These are phyloP conservation scores for Zingel zingel DNA, from an alignment of 2,113 vertebrate species.

Conservation along the genomic window DNA sequence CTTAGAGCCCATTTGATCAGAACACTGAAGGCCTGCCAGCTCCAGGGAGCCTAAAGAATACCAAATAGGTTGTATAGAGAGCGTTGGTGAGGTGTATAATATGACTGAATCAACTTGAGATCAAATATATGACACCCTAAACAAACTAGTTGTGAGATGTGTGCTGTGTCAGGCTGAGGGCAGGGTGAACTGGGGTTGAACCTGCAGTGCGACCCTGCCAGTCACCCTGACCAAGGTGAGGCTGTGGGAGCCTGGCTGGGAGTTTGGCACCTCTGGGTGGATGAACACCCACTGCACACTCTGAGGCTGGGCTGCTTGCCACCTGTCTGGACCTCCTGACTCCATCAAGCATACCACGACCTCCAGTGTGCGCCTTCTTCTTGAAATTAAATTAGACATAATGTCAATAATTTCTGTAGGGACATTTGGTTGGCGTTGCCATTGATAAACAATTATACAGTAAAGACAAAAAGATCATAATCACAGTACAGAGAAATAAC, in stretches of 20 bases:
- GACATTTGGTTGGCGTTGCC: not conserved
- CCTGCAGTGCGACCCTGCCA: slow-evolving; percentile 52
- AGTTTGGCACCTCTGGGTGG: slow-evolving; percentile 79
- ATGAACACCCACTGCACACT: slow-evolving; percentile 72
- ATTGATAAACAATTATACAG: not conserved
- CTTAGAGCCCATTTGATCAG: not conserved
- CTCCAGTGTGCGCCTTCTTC: slow-evolving; percentile 34
- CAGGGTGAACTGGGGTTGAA: slow-evolving; percentile 72
- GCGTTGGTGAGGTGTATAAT: not conserved
- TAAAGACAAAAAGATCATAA: not conserved
- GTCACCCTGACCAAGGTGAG: slow-evolving; percentile 65
- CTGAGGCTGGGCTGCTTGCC: slow-evolving; percentile 68
- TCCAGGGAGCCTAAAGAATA: not conserved
- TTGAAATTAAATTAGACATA: slow-evolving; percentile 3
- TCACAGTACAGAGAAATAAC: not conserved
- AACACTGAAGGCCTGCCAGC: slow-evolving; percentile 1
- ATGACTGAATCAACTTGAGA: not conserved
- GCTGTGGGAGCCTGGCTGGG: slow-evolving; percentile 74
- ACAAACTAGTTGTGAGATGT: not conserved
- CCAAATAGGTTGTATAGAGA: not conserved
- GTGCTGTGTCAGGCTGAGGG: slow-evolving; percentile 46
- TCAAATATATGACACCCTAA: not conserved
- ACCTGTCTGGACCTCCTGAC: slow-evolving; percentile 72
- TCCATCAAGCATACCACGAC: slow-evolving; percentile 48
- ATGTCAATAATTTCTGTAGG: slow-evolving; percentile 3